Conservation (phyloP, 2,113 vertebrate genomes). For the Hymenochirus boettgeri region DNA sequence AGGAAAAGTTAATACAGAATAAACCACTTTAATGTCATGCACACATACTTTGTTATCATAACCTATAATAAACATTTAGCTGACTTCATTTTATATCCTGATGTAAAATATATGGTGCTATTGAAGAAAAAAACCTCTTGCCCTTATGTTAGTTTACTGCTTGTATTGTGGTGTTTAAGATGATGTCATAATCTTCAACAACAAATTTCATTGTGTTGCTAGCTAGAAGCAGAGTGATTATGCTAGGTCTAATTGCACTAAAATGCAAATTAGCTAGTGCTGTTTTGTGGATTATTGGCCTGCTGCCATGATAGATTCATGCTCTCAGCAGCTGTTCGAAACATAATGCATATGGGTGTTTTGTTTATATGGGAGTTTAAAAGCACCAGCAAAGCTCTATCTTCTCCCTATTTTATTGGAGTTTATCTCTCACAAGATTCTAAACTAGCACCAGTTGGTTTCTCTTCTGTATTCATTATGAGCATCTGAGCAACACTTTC, state of each 20-base stretch:
- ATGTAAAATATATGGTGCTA: background rate
- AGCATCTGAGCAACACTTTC: constrained; percentile 4
- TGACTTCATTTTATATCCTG: constrained; percentile 7
- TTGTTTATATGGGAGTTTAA: constrained; percentile 52
- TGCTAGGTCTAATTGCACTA: constrained; percentile 70
- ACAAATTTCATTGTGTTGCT: constrained; percentile 65
- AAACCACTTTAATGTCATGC: background rate
- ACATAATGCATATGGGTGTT: constrained; percentile 52
- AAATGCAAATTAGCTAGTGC: constrained; percentile 69
- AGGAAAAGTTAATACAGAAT: no score
- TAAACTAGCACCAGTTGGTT: constrained; percentile 22
- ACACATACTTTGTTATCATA: background rate
- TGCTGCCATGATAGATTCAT: constrained; percentile 55
- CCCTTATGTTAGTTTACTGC: constrained; percentile 47
- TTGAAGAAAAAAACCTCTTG: constrained; percentile 9
- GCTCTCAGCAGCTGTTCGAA: constrained; percentile 52
- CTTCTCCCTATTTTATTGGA: constrained; percentile 40
- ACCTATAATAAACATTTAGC: background rate
- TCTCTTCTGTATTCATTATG: constrained; percentile 7
- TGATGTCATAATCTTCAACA: constrained; percentile 70
- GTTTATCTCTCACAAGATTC: constrained; percentile 29
- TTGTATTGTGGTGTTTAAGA: constrained; percentile 64
- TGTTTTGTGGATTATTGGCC: constrained; percentile 53
- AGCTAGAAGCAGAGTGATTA: constrained; percentile 69
- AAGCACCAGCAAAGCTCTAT: constrained; percentile 40